Conservation (phyloP, 2,888 invertebrate species). For the Uloborus plumipes region DNA sequence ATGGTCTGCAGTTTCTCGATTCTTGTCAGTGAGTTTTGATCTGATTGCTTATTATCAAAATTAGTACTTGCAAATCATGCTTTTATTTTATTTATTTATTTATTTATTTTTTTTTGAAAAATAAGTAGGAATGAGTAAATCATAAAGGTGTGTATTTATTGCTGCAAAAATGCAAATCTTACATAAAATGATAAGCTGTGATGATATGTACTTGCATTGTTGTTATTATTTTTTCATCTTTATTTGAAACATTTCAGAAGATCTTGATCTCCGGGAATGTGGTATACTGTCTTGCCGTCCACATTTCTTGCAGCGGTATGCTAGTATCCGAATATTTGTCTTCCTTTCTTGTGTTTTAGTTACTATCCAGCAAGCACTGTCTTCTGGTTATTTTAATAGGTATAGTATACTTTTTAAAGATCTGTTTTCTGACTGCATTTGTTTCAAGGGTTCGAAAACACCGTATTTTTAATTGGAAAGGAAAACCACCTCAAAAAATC, state of each 20-base stretch:
- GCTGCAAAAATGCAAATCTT: not conserved
- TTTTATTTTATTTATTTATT: no score
- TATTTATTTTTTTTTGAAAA: no score
- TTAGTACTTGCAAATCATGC: no score
- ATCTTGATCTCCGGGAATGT: slow-evolving; percentile 82
- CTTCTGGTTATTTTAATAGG: slow-evolving; percentile 90
- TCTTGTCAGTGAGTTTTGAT: no score
- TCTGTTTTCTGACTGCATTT: not conserved
- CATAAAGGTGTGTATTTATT: not conserved
- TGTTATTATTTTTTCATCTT: not conserved
- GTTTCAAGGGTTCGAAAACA: no score
- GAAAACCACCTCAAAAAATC: no score
- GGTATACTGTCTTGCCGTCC: slow-evolving; percentile 90
- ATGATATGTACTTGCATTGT: not conserved
- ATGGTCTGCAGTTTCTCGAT: no score
- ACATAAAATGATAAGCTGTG: not conserved
- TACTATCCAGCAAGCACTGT: slow-evolving; percentile 89
- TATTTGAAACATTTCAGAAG: slow-evolving; percentile 26
- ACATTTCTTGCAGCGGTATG: slow-evolving; percentile 86
- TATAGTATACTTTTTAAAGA: slow-evolving; percentile 17
- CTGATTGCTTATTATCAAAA: no score
- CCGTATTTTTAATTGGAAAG: no score
- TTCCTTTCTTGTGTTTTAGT: slow-evolving; percentile 89
- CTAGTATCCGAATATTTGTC: slow-evolving; percentile 91
- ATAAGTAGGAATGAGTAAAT: no score